A percentile compares a stretch with the other conserved stretches of the same genome.
Conservation (phyloP, 2,888 invertebrate species). For the Drosophila phalerata region DNA sequence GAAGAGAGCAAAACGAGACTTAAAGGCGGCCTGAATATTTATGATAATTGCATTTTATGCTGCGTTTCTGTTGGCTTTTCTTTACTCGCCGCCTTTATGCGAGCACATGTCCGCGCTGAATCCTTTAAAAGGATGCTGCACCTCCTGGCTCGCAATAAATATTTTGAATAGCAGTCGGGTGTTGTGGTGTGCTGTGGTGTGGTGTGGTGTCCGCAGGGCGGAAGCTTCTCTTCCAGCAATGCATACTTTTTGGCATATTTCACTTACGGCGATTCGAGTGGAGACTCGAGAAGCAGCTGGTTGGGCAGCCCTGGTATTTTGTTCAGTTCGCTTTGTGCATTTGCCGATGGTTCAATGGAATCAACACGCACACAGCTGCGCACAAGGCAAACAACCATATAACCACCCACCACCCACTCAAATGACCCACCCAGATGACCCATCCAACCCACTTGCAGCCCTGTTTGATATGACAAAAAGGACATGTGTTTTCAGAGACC, state of each 20-base stretch:
- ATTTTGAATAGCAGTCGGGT: slow-evolving; percentile 51
- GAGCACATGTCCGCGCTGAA: slow-evolving; percentile 64
- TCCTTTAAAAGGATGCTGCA: slow-evolving; percentile 68
- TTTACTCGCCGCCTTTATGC: slow-evolving; percentile 54
- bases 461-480: slow-evolving; percentile 40
- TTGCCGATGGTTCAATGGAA: slow-evolving; percentile 74
- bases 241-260: slow-evolving; percentile 68
- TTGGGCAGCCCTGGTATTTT: slow-evolving; percentile 37
- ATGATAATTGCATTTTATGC: slow-evolving; percentile 81
- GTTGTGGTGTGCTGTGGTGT: slow-evolving; percentile 25
- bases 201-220: slow-evolving; percentile 9
- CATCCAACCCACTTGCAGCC: slow-evolving; percentile 6
- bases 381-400: slow-evolving; percentile 28
- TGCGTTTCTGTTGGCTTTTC: slow-evolving; percentile 49
- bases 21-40: slow-evolving; percentile 70
- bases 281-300: slow-evolving; percentile 28
- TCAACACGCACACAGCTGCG: slow-evolving; percentile 53
- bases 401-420: neutral
- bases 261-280: slow-evolving; percentile 27
- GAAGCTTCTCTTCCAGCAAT: slow-evolving; percentile 52
- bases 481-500: slow-evolving; percentile 35
- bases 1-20: slow-evolving; percentile 20
- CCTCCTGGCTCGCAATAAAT: slow-evolving; percentile 46
- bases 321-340: slow-evolving; percentile 60
- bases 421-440: slow-evolving; percentile 1